phyloP scores from a whole-genome alignment of 2,888 invertebrate genomes.

The Graphium colonna region DNA sequence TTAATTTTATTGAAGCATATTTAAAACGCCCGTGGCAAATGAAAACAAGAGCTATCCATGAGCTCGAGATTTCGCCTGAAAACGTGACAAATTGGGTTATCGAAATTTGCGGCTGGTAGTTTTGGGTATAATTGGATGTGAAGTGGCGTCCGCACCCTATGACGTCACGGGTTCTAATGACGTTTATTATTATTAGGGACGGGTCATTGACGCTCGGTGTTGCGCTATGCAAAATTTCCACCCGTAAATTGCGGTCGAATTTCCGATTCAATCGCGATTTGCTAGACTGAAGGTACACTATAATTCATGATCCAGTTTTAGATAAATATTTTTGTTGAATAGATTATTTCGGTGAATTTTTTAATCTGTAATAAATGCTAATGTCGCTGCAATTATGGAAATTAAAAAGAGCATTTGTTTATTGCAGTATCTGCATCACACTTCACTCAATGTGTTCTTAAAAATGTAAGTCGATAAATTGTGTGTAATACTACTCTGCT shows the following conservation, averaged over 20 bases:
- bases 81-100: slow-evolving; percentile 72
- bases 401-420: no score
- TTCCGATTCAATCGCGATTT: slow-evolving; percentile 37
- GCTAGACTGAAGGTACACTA: not conserved
- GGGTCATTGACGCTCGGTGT: slow-evolving; percentile 63
- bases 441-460: no score
- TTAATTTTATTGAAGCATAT: no score
- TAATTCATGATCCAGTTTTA: not conserved
- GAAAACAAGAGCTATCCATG: slow-evolving; percentile 26
- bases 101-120: slow-evolving; percentile 72
- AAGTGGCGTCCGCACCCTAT: slow-evolving; percentile 57
- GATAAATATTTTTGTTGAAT: no score
- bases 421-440: no score
- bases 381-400: no score
- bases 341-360: no score
- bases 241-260: slow-evolving; percentile 59
- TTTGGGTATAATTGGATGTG: slow-evolving; percentile 71
- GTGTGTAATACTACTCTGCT: no score
- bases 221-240: slow-evolving; percentile 40
- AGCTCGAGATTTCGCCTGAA: slow-evolving; percentile 33
- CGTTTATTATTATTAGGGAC: slow-evolving; percentile 59
- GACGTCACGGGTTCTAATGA: slow-evolving; percentile 70
- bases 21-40: no score
- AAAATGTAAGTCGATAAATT: no score
- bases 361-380: no score